Evolutionary conservation across 2,888 invertebrate genomes (phyloP).

Genomic region (Drosophila conformis): DNA sequence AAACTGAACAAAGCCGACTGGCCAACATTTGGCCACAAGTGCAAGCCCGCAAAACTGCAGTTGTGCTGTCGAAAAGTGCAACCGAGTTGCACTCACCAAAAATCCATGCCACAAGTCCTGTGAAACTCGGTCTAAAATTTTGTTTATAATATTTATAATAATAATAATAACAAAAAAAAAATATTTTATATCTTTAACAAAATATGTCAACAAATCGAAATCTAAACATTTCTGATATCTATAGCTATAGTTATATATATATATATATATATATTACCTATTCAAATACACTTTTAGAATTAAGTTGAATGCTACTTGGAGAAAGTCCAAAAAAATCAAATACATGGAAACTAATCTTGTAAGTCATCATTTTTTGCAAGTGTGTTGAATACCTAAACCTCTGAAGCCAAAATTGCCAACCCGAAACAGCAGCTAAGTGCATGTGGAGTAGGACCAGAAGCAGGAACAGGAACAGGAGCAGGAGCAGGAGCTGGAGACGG

Average conservation of each 20-base stretch:
- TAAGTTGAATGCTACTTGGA: neutral
- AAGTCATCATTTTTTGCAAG: neutral
- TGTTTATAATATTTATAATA: neutral
- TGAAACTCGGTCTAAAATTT: neutral
- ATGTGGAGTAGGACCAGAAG: neutral
- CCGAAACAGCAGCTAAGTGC: conserved; percentile 39
- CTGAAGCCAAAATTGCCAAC: conserved; percentile 38
- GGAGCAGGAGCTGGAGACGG: neutral
- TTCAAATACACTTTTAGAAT: neutral
- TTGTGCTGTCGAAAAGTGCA: conserved; percentile 70
- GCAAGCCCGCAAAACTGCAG: conserved; percentile 83
- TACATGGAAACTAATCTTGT: neutral
- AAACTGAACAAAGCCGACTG: conserved; percentile 69
- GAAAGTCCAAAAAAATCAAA: neutral
- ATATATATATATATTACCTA: neutral
- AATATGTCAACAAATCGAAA: neutral
- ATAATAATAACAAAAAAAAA: neutral
- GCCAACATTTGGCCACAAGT: conserved; percentile 85
- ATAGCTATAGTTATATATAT: neutral
- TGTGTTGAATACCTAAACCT: conserved; percentile 1
- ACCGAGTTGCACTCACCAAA: neutral
- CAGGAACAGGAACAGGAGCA: neutral
- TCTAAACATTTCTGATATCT: neutral
- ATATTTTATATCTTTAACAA: neutral
- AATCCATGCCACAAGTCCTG: neutral